These are phyloP conservation scores for Vandiemenella viatica DNA, from an alignment of 2,888 invertebrate species.

Conservation along the genomic window DNA sequence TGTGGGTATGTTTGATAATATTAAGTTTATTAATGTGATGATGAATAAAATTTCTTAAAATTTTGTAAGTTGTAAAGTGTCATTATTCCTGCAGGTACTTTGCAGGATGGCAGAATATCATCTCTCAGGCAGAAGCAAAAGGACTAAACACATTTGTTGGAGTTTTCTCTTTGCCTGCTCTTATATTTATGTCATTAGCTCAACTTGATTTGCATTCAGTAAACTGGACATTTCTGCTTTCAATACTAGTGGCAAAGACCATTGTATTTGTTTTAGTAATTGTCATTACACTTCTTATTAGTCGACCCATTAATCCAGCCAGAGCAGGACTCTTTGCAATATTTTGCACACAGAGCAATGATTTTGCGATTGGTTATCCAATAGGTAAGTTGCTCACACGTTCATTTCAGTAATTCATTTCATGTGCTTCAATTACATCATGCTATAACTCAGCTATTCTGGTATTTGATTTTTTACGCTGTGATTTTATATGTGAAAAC, in stretches of 20 bases:
- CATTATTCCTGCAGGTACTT: constrained; percentile 45
- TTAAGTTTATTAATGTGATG: neutral
- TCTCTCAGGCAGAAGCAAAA: constrained; percentile 69
- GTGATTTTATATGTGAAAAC: no score
- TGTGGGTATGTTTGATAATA: constrained; percentile 78
- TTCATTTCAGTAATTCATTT: constrained; percentile 1
- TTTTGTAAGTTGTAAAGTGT: neutral
- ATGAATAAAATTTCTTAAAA: neutral
- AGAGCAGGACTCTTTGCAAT: constrained; percentile 84
- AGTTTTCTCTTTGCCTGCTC: constrained; percentile 79
- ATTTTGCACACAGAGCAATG: constrained; percentile 93
- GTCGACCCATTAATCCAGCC: constrained; percentile 64
- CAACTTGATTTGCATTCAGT: constrained; percentile 67
- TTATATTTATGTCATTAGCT: constrained; percentile 82
- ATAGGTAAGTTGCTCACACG: constrained; percentile 70
- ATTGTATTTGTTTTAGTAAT: constrained; percentile 69
- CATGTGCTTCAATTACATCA: neutral
- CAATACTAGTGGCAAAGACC: constrained; percentile 73
- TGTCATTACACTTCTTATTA: constrained; percentile 58
- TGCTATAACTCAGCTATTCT: neutral
- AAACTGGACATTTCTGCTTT: constrained; percentile 81
- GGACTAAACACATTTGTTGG: constrained; percentile 87
- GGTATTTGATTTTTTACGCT: constrained; percentile 2
- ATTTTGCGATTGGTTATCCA: constrained; percentile 91
- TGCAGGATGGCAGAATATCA: constrained; percentile 68